Evolutionary conservation across 2,888 invertebrate species (phyloP).

Genomic region (Tetranychus piercei): DNA sequence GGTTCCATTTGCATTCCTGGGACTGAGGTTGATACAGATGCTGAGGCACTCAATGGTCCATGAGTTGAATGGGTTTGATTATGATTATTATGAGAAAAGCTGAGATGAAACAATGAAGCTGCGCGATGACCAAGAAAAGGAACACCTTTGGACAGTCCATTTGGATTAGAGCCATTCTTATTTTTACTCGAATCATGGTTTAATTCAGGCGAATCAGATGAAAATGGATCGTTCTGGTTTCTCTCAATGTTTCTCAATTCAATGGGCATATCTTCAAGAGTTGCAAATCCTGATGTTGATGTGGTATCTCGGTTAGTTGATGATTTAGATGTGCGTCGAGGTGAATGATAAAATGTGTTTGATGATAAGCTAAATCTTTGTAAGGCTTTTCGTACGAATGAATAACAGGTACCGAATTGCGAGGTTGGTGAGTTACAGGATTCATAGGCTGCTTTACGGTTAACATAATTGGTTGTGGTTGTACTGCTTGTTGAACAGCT

Average conservation of each 20-base stretch:
- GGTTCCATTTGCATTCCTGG: too few species aligned
- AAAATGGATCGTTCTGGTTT: neutral
- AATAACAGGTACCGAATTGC: conserved; percentile 61
- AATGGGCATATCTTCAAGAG: conserved; percentile 57
- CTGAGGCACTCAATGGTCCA: conserved; percentile 1
- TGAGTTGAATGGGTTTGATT: neutral
- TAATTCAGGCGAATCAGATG: neutral
- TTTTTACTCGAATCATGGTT: neutral
- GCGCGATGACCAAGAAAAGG: neutral
- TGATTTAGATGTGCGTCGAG: conserved; percentile 3
- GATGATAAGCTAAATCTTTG: conserved; percentile 34
- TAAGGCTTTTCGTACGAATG: conserved; percentile 69
- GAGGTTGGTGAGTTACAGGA: conserved; percentile 19
- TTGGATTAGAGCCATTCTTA: neutral
- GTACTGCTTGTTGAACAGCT: neutral
- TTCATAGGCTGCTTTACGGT: conserved; percentile 17
- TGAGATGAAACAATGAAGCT: neutral
- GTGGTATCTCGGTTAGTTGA: neutral
- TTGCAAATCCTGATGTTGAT: conserved; percentile 12
- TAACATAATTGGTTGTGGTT: conserved; percentile 9
- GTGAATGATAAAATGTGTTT: conserved; percentile 11
- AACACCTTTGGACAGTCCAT: neutral
- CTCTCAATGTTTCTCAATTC: conserved; percentile 54
- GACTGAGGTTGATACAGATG: neutral
- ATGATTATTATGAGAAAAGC: too few species aligned